These are phyloP conservation scores for Euzophera pinguis DNA, from an alignment of 2,888 invertebrate genomes.

Conservation along the genomic window DNA sequence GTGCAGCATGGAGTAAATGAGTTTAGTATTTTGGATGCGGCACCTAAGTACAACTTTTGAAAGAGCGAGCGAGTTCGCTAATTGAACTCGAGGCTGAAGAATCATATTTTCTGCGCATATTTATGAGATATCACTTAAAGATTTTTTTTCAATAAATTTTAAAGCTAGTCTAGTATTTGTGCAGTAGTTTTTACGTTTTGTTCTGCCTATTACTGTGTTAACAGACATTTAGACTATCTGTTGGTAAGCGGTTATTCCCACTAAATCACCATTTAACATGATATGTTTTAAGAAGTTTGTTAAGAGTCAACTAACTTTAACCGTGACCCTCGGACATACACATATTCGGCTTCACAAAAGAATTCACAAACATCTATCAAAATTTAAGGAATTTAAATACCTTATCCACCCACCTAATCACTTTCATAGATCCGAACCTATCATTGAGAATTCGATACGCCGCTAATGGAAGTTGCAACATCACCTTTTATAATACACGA, in stretches of 20 bases:
- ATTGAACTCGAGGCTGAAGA: no score
- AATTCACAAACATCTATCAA: neutral
- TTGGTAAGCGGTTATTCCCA: no score
- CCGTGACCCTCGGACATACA: neutral
- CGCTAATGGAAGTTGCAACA: slow-evolving; percentile 29
- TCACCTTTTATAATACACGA: neutral
- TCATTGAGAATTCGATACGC: slow-evolving; percentile 25
- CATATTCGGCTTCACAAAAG: neutral
- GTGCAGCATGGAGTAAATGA: neutral
- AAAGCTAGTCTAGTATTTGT: no score
- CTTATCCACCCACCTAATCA: slow-evolving; percentile 5
- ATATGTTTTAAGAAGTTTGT: no score
- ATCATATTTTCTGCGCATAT: no score
- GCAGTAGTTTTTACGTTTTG: no score
- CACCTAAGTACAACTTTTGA: neutral
- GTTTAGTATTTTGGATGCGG: slow-evolving; percentile 1
- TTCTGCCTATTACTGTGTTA: no score
- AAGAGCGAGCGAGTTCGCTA: no score
- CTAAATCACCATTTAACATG: no score
- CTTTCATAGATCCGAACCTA: slow-evolving; percentile 1
- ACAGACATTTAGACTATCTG: no score
- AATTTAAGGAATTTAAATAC: neutral
- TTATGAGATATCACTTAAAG: no score
- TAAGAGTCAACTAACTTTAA: neutral
- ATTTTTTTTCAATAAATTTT: no score